Evolutionary conservation across 2,888 invertebrate genomes (phyloP), one percentile per base, ranked within the genome.

Genomic region (Monopis laevigella): DNA sequence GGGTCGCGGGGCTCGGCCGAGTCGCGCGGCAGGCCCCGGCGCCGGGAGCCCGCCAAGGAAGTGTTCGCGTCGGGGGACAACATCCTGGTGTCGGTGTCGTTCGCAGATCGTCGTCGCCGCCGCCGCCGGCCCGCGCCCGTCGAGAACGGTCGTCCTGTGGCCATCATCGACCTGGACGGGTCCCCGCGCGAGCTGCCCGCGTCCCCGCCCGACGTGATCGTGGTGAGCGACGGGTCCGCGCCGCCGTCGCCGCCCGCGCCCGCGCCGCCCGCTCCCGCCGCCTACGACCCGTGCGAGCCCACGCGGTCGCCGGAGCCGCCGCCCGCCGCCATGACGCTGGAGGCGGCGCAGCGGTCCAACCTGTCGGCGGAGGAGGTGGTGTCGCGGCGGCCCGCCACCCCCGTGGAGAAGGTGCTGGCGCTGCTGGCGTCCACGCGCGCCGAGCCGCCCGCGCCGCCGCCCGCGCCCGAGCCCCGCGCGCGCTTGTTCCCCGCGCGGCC

Each of bases 41-140:
- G 14, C 54, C 51, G 82, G n/a, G 84, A 82, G 40, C 90, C 92
- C 1, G 90, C 90, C 2, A 95, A 95, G 64, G 94, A 94, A 71
- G 93, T 96, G 2, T 95, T 93, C 63, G 93, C 95, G 0, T 93
- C 94, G 8, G 95, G 95, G 2, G 93, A 95, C 68, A 95, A 94
- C 63, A 95, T 96, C 55, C 84, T 96, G 48, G 94, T 96, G 8
- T 94, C 93, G 70, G 93, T 96, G 12, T 94, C 93, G 66, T 96
- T 95, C 69, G 29, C 16, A n/a, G 40, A 40, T 12, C n/a, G 7
- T 3, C 12, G 17, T 10, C 10, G 19, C 7, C 3, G 29, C 4
- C 4, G 36, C n/a, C 16, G 48, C 17, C 54, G 56, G 0, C 56
- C 61, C 32, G 46, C 47, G 32, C 42, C 50, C 40, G 45, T 45